Percentiles rank a stretch among this genome's conserved stretches.
Evolutionary conservation across 2,888 invertebrate genomes (phyloP).

Genomic region (Aleiodes testaceus): DNA sequence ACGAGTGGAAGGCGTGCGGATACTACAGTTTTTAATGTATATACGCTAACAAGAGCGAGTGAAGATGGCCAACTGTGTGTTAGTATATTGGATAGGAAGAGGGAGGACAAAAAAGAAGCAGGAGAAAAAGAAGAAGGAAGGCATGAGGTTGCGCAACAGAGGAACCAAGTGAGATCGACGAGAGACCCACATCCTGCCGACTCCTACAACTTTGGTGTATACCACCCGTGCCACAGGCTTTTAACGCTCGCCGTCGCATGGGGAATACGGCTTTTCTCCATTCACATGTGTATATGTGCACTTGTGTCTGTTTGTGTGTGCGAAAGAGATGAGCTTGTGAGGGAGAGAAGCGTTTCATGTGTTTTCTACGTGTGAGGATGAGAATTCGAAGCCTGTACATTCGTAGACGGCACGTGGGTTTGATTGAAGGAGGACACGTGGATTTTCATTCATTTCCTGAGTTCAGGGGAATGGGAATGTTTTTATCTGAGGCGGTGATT

Average conservation of each 20-base stretch:
- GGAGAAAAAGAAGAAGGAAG: slow-evolving; percentile 55
- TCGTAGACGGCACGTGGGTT: slow-evolving; percentile 47
- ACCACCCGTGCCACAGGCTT: slow-evolving; percentile 62
- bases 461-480: too few species aligned
- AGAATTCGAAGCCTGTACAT: slow-evolving; percentile 20
- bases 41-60: slow-evolving; percentile 24
- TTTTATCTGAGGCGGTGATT: neutral
- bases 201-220: slow-evolving; percentile 67
- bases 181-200: slow-evolving; percentile 66
- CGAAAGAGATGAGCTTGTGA: slow-evolving; percentile 26
- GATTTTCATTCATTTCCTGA: slow-evolving; percentile 58
- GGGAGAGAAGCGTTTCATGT: slow-evolving; percentile 32
- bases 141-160: slow-evolving; percentile 48
- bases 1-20: slow-evolving; percentile 11
- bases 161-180: slow-evolving; percentile 54
- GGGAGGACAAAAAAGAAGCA: slow-evolving; percentile 47
- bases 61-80: slow-evolving; percentile 41
- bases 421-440: slow-evolving; percentile 63
- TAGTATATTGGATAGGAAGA: slow-evolving; percentile 29
- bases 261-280: slow-evolving; percentile 25
- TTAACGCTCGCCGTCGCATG: slow-evolving; percentile 55
- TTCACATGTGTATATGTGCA: too few species aligned
- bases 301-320: neutral
- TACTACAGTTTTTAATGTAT: neutral
- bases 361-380: slow-evolving; percentile 47